These are phyloP conservation scores for Euura saliciscinereae DNA, from an alignment of 1,140 invertebrate genomes.

Conservation along the genomic window DNA sequence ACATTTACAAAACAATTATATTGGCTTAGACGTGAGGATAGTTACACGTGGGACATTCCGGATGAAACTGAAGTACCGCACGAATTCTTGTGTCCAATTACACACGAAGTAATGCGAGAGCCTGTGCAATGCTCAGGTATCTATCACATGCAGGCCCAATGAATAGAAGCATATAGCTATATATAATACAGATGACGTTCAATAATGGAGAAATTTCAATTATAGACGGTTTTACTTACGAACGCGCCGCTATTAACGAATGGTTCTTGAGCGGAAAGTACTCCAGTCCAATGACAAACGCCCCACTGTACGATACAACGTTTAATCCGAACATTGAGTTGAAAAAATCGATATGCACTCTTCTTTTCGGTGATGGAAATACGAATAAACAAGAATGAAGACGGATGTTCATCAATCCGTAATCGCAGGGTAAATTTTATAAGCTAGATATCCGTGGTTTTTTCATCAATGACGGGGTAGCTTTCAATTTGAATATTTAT, in stretches of 20 bases:
- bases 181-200: not conserved
- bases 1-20: slow-evolving; percentile 54
- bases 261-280: slow-evolving; percentile 77
- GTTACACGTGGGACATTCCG: slow-evolving; percentile 26
- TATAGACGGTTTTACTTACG: slow-evolving; percentile 80
- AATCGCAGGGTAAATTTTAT: too few relatives aligned
- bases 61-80: slow-evolving; percentile 59
- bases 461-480: too few relatives aligned
- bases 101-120: slow-evolving; percentile 79
- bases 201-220: slow-evolving; percentile 13
- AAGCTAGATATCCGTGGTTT: too few relatives aligned
- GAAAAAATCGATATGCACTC: slow-evolving; percentile 45
- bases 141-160: not conserved
- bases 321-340: slow-evolving; percentile 65
- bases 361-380: slow-evolving; percentile 41
- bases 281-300: slow-evolving; percentile 80
- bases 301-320: slow-evolving; percentile 62
- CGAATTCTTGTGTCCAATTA: slow-evolving; percentile 83
- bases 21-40: slow-evolving; percentile 60
- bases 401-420: too few relatives aligned
- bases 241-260: slow-evolving; percentile 73
- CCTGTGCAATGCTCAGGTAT: slow-evolving; percentile 75
- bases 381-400: too few relatives aligned
- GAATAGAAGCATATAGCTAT: not conserved
- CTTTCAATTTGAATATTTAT: too few relatives aligned